phyloP scores from a whole-genome alignment of 2,113 vertebrate species.

The Regulus satrapa region DNA sequence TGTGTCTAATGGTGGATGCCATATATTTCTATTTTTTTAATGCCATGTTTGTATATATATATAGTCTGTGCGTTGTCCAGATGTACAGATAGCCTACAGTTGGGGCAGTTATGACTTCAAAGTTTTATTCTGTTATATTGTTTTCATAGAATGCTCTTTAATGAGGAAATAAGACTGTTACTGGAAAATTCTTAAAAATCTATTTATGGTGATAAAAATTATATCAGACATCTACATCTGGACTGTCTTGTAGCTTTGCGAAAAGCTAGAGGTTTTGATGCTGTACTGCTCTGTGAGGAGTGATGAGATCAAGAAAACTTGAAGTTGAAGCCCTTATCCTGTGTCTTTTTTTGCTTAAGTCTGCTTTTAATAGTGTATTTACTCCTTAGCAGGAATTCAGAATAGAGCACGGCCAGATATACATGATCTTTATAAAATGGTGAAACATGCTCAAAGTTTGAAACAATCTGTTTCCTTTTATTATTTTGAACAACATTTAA shows the following conservation, averaged over 20 bases:
- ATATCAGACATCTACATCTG: background rate
- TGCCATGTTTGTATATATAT: background rate
- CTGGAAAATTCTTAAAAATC: background rate
- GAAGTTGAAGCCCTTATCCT: background rate
- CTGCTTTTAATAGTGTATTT: background rate
- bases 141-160: background rate
- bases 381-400: background rate
- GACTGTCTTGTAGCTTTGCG: background rate
- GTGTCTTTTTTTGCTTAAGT: background rate
- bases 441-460: background rate
- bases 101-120: background rate
- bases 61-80: background rate
- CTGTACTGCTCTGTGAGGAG: background rate
- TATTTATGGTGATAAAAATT: background rate
- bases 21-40: background rate
- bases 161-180: background rate
- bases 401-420: background rate
- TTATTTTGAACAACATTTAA: background rate
- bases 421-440: background rate
- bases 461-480: background rate
- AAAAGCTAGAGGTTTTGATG: background rate
- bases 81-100: background rate
- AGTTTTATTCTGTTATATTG: background rate
- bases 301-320: background rate
- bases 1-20: background rate